Base-by-base conservation (phyloP, 2,113 vertebrate genomes). In the Otolemur garnettii region DNA sequence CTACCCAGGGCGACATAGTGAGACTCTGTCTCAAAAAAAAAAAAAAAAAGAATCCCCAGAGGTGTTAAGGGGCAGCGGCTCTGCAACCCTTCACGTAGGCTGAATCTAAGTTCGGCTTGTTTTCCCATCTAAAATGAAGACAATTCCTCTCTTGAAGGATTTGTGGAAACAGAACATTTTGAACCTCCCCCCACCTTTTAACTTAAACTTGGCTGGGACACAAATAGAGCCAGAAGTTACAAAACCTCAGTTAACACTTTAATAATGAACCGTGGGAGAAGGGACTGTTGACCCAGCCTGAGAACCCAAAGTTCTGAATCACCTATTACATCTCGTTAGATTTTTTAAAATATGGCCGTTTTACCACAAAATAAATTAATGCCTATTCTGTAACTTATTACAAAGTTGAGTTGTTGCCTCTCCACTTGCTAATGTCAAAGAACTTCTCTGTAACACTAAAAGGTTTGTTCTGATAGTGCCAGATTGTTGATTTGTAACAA, bases 371-470 rank as follows among this genome's bases (percentile, higher is more conserved):
- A 60, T 71, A 74, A 59, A 64, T 86, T 59, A 55, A 77, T 59
- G n/a, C n/a, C 59, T 71, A 77, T 35, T 83, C 69, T 87, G 53
- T 82, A 86, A 84, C 62, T 74, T 95, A 69, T 50, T 93, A 69
- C 28, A 53, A 42, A 78, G n/a, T n/a, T 90, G 62, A 84, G 28
- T 87, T 81, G 18, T 64, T 96, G 50, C 38, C 22, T 86, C 50
- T 75, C 33, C 38, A 81, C 50, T 86, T 93, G n/a, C 90, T 53
- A 53, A 42, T n/a, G 71, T 28, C 77, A 87, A 60, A 64, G 45
- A 96, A 82, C 60, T 72, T 30, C 24, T 83, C 42, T 85, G 38
- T 87, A 93, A 83, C 30, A 88, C 53, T n/a, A 30, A 75, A 83
- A 53, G 12, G 33, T 90, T 79, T 64, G 55, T 93, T 90, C 28